These are phyloP conservation scores for Cancer borealis DNA, from an alignment of 2,888 invertebrate genomes.

Conservation along the genomic window DNA sequence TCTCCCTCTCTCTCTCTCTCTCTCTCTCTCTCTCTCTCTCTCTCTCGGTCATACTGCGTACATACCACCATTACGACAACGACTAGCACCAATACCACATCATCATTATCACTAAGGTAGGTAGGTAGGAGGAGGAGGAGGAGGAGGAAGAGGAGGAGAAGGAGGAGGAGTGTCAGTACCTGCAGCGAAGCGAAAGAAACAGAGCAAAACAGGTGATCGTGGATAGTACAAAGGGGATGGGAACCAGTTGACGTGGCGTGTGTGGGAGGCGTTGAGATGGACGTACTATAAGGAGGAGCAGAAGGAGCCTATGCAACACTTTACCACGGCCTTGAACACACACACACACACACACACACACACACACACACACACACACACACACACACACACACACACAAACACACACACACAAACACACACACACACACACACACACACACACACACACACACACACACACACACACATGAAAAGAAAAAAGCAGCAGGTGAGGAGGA, in stretches of 20 bases:
- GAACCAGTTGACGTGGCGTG: too few species aligned
- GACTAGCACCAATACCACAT: not conserved
- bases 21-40: not conserved
- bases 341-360: not conserved
- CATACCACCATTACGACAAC: not conserved
- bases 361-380: slow-evolving; percentile 3
- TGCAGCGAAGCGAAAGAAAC: not conserved
- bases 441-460: slow-evolving; percentile 14
- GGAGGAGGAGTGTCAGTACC: not conserved
- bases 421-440: not conserved
- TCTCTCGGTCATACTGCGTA: not conserved
- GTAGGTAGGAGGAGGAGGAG: not conserved
- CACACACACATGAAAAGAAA: not conserved
- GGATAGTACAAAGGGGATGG: too few species aligned
- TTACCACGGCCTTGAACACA: not conserved
- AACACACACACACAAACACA: not conserved
- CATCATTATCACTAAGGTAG: too few species aligned
- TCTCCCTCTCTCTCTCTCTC: too few species aligned
- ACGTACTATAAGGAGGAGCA: not conserved
- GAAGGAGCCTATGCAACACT: not conserved
- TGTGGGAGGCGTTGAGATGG: too few species aligned
- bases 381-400: not conserved
- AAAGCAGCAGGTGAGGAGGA: not conserved
- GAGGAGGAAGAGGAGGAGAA: not conserved
- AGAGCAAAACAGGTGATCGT: not conserved